Conservation (phyloP, 2,797 vertebrate genomes). For the Enteromius paludinosus region DNA sequence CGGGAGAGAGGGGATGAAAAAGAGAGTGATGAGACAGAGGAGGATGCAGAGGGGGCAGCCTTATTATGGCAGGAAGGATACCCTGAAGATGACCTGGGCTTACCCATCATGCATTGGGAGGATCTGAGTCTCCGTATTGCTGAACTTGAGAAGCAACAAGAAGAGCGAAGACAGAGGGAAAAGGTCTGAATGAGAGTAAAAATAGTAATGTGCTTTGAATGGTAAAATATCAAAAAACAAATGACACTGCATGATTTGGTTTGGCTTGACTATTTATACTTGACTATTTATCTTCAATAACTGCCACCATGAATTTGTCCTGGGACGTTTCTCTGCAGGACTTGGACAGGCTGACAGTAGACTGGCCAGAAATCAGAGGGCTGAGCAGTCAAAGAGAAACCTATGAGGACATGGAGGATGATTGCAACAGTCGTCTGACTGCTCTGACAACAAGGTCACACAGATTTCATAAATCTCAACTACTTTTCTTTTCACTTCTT, state of each 20-base stretch:
- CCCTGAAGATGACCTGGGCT: constrained; percentile 72
- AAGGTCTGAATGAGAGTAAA: constrained; percentile 56
- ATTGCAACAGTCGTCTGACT: constrained; percentile 74
- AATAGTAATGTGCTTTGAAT: constrained; percentile 23
- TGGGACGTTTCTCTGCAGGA: constrained; percentile 58
- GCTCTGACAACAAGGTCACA: constrained; percentile 76
- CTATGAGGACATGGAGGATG: constrained; percentile 74
- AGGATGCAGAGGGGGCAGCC: constrained; percentile 72
- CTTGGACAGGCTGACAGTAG: constrained; percentile 53
- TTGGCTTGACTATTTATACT: constrained; percentile 1
- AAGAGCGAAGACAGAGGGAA: constrained; percentile 72
- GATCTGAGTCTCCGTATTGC: constrained; percentile 79
- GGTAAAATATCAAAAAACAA: constrained; percentile 22
- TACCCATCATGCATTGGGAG: constrained; percentile 87
- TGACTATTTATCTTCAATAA: background rate
- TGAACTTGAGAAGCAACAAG: constrained; percentile 82
- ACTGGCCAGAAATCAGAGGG: constrained; percentile 64
- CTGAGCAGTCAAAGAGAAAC: constrained; percentile 64
- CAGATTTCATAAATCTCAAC: constrained; percentile 1
- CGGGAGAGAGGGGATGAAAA: constrained; percentile 75
- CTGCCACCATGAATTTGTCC: background rate
- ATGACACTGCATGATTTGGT: background rate
- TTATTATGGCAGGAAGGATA: constrained; percentile 76
- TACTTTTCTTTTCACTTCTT: background rate
- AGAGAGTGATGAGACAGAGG: constrained; percentile 76